These are phyloP conservation scores for Micronycteris hirsuta DNA, from an alignment of 2,113 vertebrate species.

Conservation along the genomic window DNA sequence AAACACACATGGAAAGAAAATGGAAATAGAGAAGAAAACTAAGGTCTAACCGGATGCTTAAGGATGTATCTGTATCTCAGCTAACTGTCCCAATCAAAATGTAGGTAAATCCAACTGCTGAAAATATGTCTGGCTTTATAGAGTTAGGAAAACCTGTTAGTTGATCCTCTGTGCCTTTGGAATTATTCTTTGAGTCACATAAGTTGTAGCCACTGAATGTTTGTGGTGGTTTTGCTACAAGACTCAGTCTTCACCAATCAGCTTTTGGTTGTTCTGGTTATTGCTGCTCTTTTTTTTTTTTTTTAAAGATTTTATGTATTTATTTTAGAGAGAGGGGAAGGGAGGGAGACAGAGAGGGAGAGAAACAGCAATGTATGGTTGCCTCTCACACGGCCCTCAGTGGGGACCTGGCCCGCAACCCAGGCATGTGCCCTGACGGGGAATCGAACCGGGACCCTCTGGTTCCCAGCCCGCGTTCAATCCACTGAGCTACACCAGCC, in stretches of 20 bases:
- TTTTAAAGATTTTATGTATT: no score
- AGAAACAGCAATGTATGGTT: no score
- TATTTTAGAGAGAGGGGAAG: no score
- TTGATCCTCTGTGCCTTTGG: accelerated
- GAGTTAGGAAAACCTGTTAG: neutral
- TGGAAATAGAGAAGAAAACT: neutral
- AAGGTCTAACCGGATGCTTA: neutral
- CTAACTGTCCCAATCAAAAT: neutral
- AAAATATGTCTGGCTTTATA: neutral
- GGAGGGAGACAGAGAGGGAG: no score
- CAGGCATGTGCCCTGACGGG: no score
- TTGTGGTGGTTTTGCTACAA: neutral
- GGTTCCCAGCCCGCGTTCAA: no score
- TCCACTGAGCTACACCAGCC: no score
- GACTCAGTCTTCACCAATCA: neutral
- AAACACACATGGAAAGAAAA: neutral
- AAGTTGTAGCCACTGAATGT: neutral
- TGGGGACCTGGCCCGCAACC: no score
- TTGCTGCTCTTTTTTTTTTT: neutral
- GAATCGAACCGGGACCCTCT: no score
- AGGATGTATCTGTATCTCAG: neutral
- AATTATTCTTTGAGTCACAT: neutral
- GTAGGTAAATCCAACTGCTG: neutral
- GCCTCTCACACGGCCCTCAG: no score
- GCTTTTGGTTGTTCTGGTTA: neutral